These are phyloP conservation scores for Vireo griseus DNA, from an alignment of 2,797 vertebrate species.

Conservation along the genomic window DNA sequence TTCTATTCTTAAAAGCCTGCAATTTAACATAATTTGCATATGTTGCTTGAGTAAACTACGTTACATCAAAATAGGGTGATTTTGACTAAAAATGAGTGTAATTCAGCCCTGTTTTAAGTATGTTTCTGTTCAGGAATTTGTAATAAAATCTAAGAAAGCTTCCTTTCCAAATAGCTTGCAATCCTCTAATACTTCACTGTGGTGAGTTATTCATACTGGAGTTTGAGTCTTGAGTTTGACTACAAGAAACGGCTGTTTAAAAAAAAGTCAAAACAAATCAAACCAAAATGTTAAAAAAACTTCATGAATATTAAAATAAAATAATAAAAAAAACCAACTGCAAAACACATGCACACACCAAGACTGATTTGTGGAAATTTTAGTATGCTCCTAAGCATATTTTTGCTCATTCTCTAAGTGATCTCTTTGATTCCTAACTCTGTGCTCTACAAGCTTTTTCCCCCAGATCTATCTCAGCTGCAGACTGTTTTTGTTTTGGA, in stretches of 20 bases:
- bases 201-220: not conserved
- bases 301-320: slow-evolving; percentile 23
- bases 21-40: not conserved
- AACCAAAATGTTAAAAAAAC: slow-evolving; percentile 38
- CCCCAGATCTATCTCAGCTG: not conserved
- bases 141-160: slow-evolving; percentile 11
- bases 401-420: not conserved
- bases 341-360: slow-evolving; percentile 59
- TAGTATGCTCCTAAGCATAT: not conserved
- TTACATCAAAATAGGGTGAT: not conserved
- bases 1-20: not conserved
- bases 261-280: slow-evolving; percentile 25
- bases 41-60: not conserved
- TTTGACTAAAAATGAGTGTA: not conserved
- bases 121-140: not conserved
- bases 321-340: not conserved
- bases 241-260: slow-evolving; percentile 51
- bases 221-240: slow-evolving; percentile 60
- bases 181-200: slow-evolving; percentile 3
- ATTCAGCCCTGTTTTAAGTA: not conserved
- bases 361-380: slow-evolving; percentile 5
- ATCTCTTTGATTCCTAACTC: not conserved
- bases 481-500: not conserved
- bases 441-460: not conserved
- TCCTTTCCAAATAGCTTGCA: slow-evolving; percentile 24